Evolutionary conservation across 2,113 vertebrate species (phyloP).

Genomic region (Irena cyanogastra): DNA sequence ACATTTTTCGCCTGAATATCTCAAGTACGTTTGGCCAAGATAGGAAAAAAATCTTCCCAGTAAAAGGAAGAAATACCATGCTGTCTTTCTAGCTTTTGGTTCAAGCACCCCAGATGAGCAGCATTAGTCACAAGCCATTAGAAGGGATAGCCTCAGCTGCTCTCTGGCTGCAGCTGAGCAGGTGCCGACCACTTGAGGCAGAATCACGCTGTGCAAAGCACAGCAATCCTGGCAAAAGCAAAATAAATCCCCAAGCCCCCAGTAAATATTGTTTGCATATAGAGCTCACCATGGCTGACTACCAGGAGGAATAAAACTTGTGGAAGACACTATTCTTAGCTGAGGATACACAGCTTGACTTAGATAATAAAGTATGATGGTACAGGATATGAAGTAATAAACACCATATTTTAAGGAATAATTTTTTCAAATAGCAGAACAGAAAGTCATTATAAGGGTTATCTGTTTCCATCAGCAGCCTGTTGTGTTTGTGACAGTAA

Average conservation of each 20-base stretch:
- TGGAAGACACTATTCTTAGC: neutral
- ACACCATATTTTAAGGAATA: constrained; percentile 16
- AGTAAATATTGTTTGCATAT: constrained; percentile 6
- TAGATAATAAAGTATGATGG: neutral
- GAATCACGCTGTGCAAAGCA: neutral
- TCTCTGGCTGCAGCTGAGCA: neutral
- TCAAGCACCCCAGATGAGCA: neutral
- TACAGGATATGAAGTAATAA: neutral
- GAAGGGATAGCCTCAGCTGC: neutral
- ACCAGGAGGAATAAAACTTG: neutral
- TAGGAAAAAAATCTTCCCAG: neutral
- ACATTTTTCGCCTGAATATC: neutral
- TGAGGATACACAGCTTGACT: constrained; percentile 6
- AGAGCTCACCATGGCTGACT: neutral
- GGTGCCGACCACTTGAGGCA: neutral
- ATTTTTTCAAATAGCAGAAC: neutral
- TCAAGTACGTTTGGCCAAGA: neutral
- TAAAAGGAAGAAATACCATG: neutral
- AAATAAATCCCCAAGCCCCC: neutral
- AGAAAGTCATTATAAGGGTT: neutral
- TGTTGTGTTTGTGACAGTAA: neutral
- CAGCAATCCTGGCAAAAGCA: neutral
- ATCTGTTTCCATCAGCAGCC: constrained; percentile 10
- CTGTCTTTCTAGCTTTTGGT: neutral
- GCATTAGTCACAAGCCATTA: neutral